Evolutionary conservation across 1,140 invertebrate species (phyloP).

Genomic region (Uloborus diversus): DNA sequence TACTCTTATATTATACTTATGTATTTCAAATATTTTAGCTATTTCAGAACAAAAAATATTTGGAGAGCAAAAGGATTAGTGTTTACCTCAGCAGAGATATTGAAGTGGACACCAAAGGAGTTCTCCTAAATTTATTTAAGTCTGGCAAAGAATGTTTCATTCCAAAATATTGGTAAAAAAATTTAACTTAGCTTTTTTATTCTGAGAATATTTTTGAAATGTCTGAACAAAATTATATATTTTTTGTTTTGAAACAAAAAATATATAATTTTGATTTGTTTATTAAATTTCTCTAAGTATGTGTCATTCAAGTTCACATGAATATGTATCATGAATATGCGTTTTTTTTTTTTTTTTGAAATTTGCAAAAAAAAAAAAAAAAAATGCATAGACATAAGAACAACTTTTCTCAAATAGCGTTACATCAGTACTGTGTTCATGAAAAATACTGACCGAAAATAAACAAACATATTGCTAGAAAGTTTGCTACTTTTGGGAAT

Average conservation of each 20-base stretch:
- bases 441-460: no score
- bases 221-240: background rate
- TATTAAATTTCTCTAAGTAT: no score
- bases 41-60: conserved; percentile 20
- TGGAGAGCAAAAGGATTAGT: conserved; percentile 72
- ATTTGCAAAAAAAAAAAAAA: no score
- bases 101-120: conserved; percentile 76
- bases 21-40: conserved; percentile 9
- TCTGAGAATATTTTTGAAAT: background rate
- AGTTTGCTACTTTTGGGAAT: no score
- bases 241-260: background rate
- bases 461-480: no score
- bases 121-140: conserved; percentile 74
- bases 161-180: conserved; percentile 68
- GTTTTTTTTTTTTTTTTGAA: no score
- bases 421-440: no score
- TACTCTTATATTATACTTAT: background rate
- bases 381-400: no score
- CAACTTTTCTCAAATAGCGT: no score
- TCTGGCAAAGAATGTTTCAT: conserved; percentile 75
- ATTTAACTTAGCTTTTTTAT: background rate
- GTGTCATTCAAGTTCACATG: no score
- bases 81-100: conserved; percentile 78
- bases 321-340: no score
- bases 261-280: no score